phyloP scores from a whole-genome alignment of 1,140 invertebrate genomes.

The Hydropsyche tenuis region DNA sequence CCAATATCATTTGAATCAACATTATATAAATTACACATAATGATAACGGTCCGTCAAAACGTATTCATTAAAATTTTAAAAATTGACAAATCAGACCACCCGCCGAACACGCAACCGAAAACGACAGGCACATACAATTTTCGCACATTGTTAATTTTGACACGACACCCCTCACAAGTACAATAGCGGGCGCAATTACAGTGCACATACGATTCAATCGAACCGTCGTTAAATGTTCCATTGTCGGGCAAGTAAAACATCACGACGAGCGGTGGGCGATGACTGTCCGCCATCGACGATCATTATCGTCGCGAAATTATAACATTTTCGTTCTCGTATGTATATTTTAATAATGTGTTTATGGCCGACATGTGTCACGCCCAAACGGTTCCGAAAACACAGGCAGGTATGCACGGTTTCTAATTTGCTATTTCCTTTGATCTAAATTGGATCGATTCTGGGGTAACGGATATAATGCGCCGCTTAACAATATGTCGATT shows the following conservation, averaged over 20 bases:
- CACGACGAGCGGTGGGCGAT: not conserved
- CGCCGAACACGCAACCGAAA: no score
- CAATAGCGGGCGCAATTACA: no score
- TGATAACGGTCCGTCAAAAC: no score
- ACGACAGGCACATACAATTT: no score
- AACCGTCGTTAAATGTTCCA: not conserved
- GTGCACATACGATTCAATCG: no score
- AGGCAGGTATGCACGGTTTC: constrained; percentile 24
- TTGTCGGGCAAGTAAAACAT: not conserved
- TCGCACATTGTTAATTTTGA: no score
- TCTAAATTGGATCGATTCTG: constrained; percentile 42
- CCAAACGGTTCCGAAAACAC: constrained; percentile 14
- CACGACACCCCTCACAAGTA: not conserved
- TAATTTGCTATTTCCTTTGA: constrained; percentile 45
- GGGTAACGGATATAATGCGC: not conserved
- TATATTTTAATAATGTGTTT: constrained; percentile 36
- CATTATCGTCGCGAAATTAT: not conserved
- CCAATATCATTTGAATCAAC: no score
- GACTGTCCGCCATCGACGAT: no score
- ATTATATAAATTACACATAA: no score
- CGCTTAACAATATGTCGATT: constrained; percentile 4
- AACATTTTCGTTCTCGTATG: constrained; percentile 15
- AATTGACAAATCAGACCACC: no score
- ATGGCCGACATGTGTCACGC: constrained; percentile 36
- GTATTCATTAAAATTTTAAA: no score